Conservation (phyloP, 2,113 vertebrate species). For the Tachysurus vachellii region DNA sequence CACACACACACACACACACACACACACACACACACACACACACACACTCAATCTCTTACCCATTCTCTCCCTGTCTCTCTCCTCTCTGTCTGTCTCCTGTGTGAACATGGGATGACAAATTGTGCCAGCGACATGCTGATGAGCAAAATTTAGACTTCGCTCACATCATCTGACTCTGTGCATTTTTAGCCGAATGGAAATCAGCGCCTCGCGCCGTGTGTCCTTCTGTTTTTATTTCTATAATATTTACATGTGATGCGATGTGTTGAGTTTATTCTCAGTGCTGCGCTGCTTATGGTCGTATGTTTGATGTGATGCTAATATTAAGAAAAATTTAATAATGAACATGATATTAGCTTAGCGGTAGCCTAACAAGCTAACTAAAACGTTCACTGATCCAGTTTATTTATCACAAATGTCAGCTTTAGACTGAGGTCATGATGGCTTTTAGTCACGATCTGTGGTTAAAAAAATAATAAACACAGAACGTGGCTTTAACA, state of each 20-base stretch:
- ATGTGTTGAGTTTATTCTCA: background rate
- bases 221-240: background rate
- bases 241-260: background rate
- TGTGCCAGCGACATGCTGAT: conserved; percentile 5
- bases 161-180: background rate
- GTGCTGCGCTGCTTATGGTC: background rate
- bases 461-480: background rate
- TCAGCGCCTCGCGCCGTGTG: no score
- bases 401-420: background rate
- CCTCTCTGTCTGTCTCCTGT: conserved; percentile 53
- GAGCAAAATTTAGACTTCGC: conserved; percentile 3
- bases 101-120: conserved; percentile 7
- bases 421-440: background rate
- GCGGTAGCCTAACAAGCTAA: background rate
- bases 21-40: background rate
- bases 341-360: background rate
- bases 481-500: background rate
- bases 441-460: background rate
- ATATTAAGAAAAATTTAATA: background rate
- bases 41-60: background rate
- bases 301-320: background rate
- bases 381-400: background rate
- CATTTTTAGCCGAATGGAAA: background rate
- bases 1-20: background rate
- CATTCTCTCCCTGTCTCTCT: conserved; percentile 53